Base-by-base conservation (phyloP, 2,888 invertebrate genomes). In the Nomada ruficornis region DNA sequence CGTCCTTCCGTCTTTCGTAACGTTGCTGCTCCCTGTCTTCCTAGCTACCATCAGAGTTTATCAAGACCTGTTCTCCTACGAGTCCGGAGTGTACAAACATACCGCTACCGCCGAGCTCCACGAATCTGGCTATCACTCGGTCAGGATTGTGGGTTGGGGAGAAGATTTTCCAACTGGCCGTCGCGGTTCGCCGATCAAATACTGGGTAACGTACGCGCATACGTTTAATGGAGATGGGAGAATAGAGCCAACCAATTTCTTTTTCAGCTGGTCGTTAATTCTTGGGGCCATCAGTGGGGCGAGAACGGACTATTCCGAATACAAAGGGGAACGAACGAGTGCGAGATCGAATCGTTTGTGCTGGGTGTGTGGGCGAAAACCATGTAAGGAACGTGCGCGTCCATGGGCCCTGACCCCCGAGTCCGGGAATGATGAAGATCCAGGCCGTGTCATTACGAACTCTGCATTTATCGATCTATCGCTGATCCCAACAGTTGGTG, bases 231-330 rank as follows among this genome's bases (percentile, higher is more conserved):
- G 9, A n/a, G 20, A n/a, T 20, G 52, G n/a, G 20, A 55, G 20
- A 20, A 2, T 23, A 0, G 23, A 20, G 10, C 20, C 20, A 55
- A 4, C 11, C 1, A n/a, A n/a, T 18, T 11, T 55, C 36, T 23
- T 15, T 94, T 94, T 5, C 94, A 99, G 98, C 95, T 97, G 91
- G 98, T 97, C 59, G 98, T 98, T 64, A 99, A 99, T 94, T 98
- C 98, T 50, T 99, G 99, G 99, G 99, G 99, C 11, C 91, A 94
- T 0, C 94, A 96, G 87, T 99, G 99, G 99, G 99, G 99, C 13
- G 98, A 99, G 92, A 95, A 96, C 83, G 99, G 99, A 0, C 97
- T 96, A 92, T 99, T 99, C 96, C 96, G 96, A 80, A 98, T 99
- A 89, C 94, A 95, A 7, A 96, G 97, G 77, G 99, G 99, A 59